Percentiles rank a stretch among this genome's conserved stretches.
Evolutionary conservation across 2,888 invertebrate species (phyloP).

Genomic region (Galeruca laticollis): DNA sequence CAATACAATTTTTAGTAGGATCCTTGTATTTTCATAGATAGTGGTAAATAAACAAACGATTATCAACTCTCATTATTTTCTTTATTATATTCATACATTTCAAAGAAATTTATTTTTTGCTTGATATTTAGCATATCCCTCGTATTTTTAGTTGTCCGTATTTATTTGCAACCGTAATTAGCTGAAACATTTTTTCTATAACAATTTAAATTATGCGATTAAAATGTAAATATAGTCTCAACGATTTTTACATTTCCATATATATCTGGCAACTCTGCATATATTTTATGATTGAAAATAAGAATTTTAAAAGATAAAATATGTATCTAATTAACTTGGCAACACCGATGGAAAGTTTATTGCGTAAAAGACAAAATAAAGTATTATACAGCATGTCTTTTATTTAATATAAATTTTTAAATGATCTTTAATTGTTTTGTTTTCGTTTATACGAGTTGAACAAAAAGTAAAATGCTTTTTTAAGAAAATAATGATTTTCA

Average conservation of each 20-base stretch:
- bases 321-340: neutral
- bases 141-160: neutral
- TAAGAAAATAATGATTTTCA: no score
- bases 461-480: no score
- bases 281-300: neutral
- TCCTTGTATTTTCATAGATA: neutral
- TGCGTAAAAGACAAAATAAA: constrained; percentile 6
- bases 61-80: no score
- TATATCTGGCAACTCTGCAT: neutral
- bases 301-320: neutral
- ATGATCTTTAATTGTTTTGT: neutral
- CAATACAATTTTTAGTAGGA: neutral
- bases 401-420: neutral
- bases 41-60: no score
- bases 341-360: constrained; percentile 7
- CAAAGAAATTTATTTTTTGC: no score
- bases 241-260: neutral
- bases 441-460: no score
- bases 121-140: neutral
- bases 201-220: no score
- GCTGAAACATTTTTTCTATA: no score
- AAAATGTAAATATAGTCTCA: no score
- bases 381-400: neutral
- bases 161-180: neutral
- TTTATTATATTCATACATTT: no score